phyloP scores from a whole-genome alignment of 1,140 invertebrate genomes.

The Drosophila lini region DNA sequence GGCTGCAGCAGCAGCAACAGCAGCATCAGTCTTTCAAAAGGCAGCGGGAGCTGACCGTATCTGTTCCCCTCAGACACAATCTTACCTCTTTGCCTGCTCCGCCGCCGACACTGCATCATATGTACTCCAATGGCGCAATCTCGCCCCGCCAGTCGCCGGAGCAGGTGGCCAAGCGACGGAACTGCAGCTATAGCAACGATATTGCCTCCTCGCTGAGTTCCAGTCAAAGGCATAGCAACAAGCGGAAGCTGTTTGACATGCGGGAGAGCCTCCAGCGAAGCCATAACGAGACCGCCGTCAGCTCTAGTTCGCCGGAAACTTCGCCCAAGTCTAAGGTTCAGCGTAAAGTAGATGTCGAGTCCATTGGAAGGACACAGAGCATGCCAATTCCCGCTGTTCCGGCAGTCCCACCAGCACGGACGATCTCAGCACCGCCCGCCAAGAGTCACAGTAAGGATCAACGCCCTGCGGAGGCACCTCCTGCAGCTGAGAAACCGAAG shows the following conservation, averaged over 20 bases:
- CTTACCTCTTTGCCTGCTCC: neutral
- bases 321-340: conserved; percentile 69
- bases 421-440: conserved; percentile 47
- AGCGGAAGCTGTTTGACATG: conserved; percentile 66
- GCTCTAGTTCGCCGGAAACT: conserved; percentile 46
- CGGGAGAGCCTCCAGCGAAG: conserved; percentile 18
- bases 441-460: neutral
- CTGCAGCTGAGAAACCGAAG: conserved; percentile 54
- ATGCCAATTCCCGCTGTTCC: conserved; percentile 46
- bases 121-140: conserved; percentile 21
- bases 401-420: conserved; percentile 37
- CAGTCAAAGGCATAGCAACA: conserved; percentile 61
- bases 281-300: conserved; percentile 1
- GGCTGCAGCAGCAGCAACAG: conserved; percentile 15
- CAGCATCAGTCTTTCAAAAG: conserved; percentile 35
- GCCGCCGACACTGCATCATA: conserved; percentile 12
- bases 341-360: conserved; percentile 38
- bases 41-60: conserved; percentile 38
- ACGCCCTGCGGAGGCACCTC: neutral
- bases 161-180: conserved; percentile 69
- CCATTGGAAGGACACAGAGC: conserved; percentile 46
- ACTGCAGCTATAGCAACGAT: conserved; percentile 79
- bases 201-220: conserved; percentile 81
- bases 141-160: conserved; percentile 62
- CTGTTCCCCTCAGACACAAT: conserved; percentile 37